These are phyloP conservation scores for Chloebia gouldiae DNA, from an alignment of 2,113 vertebrate species.

Conservation along the genomic window DNA sequence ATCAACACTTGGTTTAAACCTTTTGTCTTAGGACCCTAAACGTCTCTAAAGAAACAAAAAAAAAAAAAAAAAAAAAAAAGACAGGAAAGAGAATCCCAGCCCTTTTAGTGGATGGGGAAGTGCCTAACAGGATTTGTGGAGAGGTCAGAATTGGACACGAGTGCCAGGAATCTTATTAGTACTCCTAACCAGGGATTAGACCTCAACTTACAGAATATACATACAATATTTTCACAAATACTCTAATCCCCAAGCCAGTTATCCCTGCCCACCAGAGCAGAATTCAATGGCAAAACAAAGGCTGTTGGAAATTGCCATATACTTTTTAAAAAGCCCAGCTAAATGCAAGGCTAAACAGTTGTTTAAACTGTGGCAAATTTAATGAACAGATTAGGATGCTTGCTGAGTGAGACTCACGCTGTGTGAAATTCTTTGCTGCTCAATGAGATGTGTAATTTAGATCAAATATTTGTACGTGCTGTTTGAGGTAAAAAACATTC, in stretches of 20 bases:
- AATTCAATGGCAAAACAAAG: not conserved
- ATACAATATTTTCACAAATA: not conserved
- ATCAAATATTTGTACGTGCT: slow-evolving; percentile 39
- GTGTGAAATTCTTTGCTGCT: slow-evolving; percentile 49
- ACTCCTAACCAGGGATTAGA: not conserved
- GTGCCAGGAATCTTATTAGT: not conserved
- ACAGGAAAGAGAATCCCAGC: not conserved
- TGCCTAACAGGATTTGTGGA: not conserved
- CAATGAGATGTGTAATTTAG: slow-evolving; percentile 47
- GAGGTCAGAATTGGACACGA: not conserved
- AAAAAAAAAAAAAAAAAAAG: not conserved
- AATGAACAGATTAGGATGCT: slow-evolving; percentile 37
- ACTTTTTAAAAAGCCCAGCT: not conserved
- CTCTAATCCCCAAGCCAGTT: not conserved
- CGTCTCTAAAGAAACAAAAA: not conserved
- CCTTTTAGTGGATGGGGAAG: not conserved
- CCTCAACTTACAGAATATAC: not conserved
- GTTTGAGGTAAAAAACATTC: slow-evolving; percentile 28
- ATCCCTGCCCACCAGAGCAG: not conserved
- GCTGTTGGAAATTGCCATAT: not conserved
- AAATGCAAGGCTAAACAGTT: not conserved
- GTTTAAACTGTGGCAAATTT: slow-evolving; percentile 42
- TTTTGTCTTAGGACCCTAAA: not conserved
- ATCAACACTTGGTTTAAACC: not conserved
- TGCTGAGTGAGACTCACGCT: slow-evolving; percentile 34